Base-by-base conservation (phyloP, 2,888 invertebrate species). In the Eudiplozoon nipponicum region DNA sequence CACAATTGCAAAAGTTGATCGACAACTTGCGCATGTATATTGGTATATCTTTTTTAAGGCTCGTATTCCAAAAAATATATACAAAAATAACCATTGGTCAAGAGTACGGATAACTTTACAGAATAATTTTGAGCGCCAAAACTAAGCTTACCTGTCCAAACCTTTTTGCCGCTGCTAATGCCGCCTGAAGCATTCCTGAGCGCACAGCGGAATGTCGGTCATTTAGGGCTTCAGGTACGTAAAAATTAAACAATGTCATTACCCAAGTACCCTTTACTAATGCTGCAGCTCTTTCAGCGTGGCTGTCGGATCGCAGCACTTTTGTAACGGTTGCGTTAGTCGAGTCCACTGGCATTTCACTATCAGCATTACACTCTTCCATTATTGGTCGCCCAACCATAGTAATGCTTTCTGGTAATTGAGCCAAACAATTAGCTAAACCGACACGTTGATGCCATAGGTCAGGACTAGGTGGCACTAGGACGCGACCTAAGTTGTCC, bases 181-280 rank as follows among this genome's bases (percentile, higher is more conserved):
- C 11, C 11, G 11, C 11, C 7, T 26, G 11, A 26, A 84, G 64
- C 84, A 94, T 86, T 56, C 75, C 71, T 20, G 70, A 72, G 39
- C 80, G 68, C 17, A 80, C 78, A 28, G 65, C 63, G 48, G 70
- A 68, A 54, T 71, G 68, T 18, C 81, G 65, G 63, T 94, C 94
- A 1, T 72, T 72, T 31, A 94, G 65, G 1, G 74, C 77, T 39
- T 68, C 68, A 3, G 71, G 68, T 28, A 90, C 80, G 60, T 50
- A 54, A 48, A 59, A 59, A 31, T 47, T 46, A 41, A 58, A 56
- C 33, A 45, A 15, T 7, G 11, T 31, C 5, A 31, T 13, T 4
- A 31, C 13, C 31, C 31, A 31, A 13, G 11, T 15, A 17, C 31
- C 31, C n/a, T n/a, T n/a, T n/a, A n/a, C n/a, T n/a, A n/a, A n/a